Evolutionary conservation across 1,140 invertebrate species (phyloP).

Genomic region (Caenorhabditis briggsae): DNA sequence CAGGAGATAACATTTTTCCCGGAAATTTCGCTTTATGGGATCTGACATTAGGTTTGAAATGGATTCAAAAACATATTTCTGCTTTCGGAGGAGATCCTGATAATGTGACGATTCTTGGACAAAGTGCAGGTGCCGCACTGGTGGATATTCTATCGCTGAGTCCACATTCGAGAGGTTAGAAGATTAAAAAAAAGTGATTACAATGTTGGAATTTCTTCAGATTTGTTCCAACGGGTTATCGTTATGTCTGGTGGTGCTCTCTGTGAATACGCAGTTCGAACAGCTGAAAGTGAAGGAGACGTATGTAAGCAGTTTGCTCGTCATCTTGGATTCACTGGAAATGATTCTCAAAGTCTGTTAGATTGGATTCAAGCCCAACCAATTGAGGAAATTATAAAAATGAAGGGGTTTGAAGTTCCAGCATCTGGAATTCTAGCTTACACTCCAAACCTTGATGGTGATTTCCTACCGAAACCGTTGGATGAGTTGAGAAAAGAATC

Average conservation of each 20-base stretch:
- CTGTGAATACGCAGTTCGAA: slow-evolving; percentile 68
- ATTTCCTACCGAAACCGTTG: slow-evolving; percentile 63
- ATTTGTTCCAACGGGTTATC: slow-evolving; percentile 70
- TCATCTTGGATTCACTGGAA: slow-evolving; percentile 55
- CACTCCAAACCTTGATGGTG: slow-evolving; percentile 65
- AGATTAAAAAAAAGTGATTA: neutral
- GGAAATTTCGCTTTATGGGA: slow-evolving; percentile 78
- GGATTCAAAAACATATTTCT: slow-evolving; percentile 69
- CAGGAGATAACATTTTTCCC: slow-evolving; percentile 70
- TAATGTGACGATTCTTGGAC: slow-evolving; percentile 80
- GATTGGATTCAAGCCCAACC: slow-evolving; percentile 55
- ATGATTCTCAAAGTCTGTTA: slow-evolving; percentile 53
- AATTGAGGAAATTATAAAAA: slow-evolving; percentile 42
- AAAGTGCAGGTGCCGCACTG: slow-evolving; percentile 85
- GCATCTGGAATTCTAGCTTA: slow-evolving; percentile 51
- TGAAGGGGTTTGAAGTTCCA: neutral
- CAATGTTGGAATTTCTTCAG: slow-evolving; percentile 42
- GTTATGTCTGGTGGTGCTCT: slow-evolving; percentile 70
- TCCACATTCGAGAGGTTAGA: slow-evolving; percentile 83
- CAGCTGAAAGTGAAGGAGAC: slow-evolving; percentile 23
- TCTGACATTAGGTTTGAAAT: slow-evolving; percentile 74
- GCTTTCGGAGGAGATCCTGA: slow-evolving; percentile 79
- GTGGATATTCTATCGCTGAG: slow-evolving; percentile 86
- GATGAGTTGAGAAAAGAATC: slow-evolving; percentile 58
- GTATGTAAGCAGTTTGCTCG: slow-evolving; percentile 56